Evolutionary conservation across 2,113 vertebrate genomes (phyloP).

Genomic region (Psophia crepitans): DNA sequence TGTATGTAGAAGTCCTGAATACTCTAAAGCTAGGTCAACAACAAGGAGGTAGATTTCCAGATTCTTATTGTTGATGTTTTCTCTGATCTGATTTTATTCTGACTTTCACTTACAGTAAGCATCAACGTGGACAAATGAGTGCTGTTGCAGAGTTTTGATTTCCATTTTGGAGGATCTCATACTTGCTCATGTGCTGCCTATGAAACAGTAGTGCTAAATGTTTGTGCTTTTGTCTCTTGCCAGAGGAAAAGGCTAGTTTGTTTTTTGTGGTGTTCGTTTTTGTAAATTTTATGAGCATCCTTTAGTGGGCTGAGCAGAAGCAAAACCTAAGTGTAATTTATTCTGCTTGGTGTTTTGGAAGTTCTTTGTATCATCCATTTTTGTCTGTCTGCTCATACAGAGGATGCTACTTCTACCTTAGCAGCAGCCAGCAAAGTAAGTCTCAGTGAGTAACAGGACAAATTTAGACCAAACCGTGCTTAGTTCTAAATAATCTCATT

Average conservation of each 20-base stretch:
- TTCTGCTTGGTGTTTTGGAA: neutral
- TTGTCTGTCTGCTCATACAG: neutral
- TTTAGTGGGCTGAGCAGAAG: neutral
- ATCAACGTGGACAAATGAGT: neutral
- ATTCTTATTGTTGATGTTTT: conserved; percentile 26
- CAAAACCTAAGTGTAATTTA: neutral
- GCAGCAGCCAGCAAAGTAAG: neutral
- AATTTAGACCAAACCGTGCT: neutral
- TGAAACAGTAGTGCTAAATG: neutral
- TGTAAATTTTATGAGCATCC: neutral
- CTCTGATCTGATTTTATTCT: conserved; percentile 36
- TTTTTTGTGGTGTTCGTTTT: neutral
- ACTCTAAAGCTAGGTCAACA: conserved; percentile 60
- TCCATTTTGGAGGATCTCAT: neutral
- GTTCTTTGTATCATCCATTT: neutral
- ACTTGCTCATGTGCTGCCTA: neutral
- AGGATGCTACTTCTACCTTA: neutral
- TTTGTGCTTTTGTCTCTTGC: neutral
- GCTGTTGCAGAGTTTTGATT: neutral
- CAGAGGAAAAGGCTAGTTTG: neutral
- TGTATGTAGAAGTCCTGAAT: conserved; percentile 56
- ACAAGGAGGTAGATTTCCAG: conserved; percentile 56
- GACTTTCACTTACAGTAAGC: conserved; percentile 18
- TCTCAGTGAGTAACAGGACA: neutral
- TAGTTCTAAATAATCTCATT: neutral